Percentiles rank a stretch among this genome's conserved stretches.
phyloP scores from a whole-genome alignment of 2,113 vertebrate genomes.

The Psilopsiagon aymara region DNA sequence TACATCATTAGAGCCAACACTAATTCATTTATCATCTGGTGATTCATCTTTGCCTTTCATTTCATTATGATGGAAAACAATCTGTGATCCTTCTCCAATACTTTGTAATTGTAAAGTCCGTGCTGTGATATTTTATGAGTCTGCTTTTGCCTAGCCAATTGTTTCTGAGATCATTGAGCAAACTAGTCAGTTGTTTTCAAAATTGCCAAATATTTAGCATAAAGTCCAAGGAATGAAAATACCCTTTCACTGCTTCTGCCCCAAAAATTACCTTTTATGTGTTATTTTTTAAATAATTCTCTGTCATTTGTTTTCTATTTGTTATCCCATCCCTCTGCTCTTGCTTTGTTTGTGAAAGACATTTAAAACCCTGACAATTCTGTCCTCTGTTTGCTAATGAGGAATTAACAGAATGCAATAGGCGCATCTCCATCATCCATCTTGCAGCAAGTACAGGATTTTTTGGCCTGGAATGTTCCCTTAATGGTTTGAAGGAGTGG shows the following conservation, averaged over 20 bases:
- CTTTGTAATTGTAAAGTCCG: background rate
- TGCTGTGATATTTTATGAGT: background rate
- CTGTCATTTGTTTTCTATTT: background rate
- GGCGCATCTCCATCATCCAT: background rate
- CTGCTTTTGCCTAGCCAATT: background rate
- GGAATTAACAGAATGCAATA: background rate
- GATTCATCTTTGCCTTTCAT: slow-evolving; percentile 15
- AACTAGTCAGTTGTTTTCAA: background rate
- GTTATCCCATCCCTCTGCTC: background rate
- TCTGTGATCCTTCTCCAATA: background rate
- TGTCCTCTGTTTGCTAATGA: background rate
- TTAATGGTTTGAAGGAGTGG: background rate
- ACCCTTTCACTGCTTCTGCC: background rate
- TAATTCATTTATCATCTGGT: slow-evolving; percentile 47
- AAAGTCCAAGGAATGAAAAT: background rate
- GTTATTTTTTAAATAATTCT: background rate
- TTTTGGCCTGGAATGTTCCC: background rate
- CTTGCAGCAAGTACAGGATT: background rate
- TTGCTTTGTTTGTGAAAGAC: background rate
- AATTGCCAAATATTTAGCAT: background rate
- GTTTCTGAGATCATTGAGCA: background rate
- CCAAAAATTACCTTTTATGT: background rate
- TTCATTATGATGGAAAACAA: slow-evolving; percentile 34
- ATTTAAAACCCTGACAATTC: background rate
- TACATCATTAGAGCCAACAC: slow-evolving; percentile 26